Base-by-base conservation (phyloP, 2,113 vertebrate genomes). In the Centropus unirufus region DNA sequence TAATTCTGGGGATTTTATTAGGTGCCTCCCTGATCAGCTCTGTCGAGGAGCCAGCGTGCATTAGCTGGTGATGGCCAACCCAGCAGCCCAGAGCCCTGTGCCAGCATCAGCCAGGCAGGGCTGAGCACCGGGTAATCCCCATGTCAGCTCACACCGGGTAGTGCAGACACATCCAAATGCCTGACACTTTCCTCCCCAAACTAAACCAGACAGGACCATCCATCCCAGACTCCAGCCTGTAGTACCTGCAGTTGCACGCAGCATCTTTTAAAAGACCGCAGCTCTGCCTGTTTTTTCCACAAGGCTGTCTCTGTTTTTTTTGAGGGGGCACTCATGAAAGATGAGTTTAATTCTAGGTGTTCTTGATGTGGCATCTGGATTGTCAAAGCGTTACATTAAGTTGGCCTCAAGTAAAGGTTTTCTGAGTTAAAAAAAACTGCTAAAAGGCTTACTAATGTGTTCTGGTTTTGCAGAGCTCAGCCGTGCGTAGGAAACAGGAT, bases 81-180 rank as follows among this genome's bases (percentile, higher is more conserved):
- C 5, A 24, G 59, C 49, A 78, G 80, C 64, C 67, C 44, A 2
- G 13, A 16, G n/a, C 46, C 46, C 66, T 3, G 36, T 3, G 59
- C 12, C n/a, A 40, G 62, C 42, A 9, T 44, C 55, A 22, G 46
- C 52, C 74, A 19, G 59, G 52, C 62, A 17, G 12, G 67, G 63
- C 2, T 47, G 39, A 58, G 36, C 61, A 15, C 40, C 4, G 47
- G 24, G 49, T 10, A 27, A 9, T 10, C 29, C 55, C 39, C 0
- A 0, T 0, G 0, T 14, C 68, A 24, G 2, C 78, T 66, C 2
- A 0, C 21, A 5, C 29, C 5, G 15, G 2, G 20, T 2, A 13
- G 52, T 24, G 70, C 55, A 30, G 77, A 18, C 36, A 3, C 7
- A 23, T 14, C 61, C 61, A 15, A 24, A 40, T 44, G 11, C 32